phyloP scores from a whole-genome alignment of 2,888 invertebrate species.

The Minunthozetes semirufus region DNA sequence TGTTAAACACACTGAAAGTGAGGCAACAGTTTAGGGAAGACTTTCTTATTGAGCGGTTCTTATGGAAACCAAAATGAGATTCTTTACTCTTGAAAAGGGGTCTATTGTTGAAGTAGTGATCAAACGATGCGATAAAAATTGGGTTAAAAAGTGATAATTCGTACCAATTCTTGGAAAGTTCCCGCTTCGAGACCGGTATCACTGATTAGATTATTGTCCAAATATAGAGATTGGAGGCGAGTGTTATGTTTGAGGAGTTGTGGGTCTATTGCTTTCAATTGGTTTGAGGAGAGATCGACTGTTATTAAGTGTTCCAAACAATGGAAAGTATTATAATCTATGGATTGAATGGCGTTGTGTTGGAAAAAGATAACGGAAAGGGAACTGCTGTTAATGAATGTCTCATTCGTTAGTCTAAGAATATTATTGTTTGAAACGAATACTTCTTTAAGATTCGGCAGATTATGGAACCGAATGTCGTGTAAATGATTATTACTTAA shows the following conservation, averaged over 20 bases:
- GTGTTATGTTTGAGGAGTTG: constrained; percentile 67
- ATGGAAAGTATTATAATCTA: constrained; percentile 68
- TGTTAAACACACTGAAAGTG: no score
- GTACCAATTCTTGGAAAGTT: constrained; percentile 64
- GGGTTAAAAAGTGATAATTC: no score
- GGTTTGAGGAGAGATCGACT: constrained; percentile 77
- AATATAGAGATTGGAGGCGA: constrained; percentile 69
- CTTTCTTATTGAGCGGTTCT: no score
- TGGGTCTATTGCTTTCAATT: constrained; percentile 68
- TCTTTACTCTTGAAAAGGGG: no score
- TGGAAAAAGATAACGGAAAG: constrained; percentile 75
- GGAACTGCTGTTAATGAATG: constrained; percentile 68
- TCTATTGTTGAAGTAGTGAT: no score
- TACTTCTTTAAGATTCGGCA: constrained; percentile 70
- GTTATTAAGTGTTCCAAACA: constrained; percentile 71
- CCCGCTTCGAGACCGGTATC: constrained; percentile 64
- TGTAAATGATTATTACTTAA: constrained; percentile 83
- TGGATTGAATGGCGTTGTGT: constrained; percentile 70
- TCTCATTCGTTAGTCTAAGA: constrained; percentile 69
- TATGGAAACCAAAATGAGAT: no score
- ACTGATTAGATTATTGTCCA: constrained; percentile 76
- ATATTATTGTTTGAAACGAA: constrained; percentile 84
- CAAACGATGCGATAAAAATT: no score
- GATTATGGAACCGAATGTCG: constrained; percentile 66
- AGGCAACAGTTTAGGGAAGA: no score